Base-by-base conservation (phyloP, 2,888 invertebrate species). In the Drosophila paramelanica region DNA sequence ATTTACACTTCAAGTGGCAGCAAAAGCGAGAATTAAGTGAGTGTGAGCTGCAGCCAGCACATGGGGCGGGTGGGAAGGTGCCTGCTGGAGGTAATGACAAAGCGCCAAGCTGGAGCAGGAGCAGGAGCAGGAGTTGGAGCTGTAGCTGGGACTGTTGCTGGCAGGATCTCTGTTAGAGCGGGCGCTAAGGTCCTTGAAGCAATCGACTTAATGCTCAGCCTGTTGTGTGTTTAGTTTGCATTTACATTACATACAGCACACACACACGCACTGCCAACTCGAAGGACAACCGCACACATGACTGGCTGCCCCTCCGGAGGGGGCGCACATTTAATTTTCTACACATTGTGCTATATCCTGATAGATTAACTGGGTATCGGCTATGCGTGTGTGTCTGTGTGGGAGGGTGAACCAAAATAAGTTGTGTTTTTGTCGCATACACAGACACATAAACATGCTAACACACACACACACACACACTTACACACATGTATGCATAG, bases 191-290 rank as follows among this genome's bases (percentile, higher is more conserved):
- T 84, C 84, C 85, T 85, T 81, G 77, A 87, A 87, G 87, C 85
- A 87, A 86, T 85, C 85, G 85, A 87, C 85, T 87, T 86, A 86
- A 85, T 84, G 87, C 85, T 79, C 79, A 79, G 83, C 75, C 67
- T 73, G 72, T 75, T 85, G 79, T 82, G 79, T 85, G 85, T 84
- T 84, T 84, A 84, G 83, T 85, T 84, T 84, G 83, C 85, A 85
- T 84, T 83, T 82, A 85, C 83, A 83, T 83, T 73, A 77, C 67
- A 57, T 53, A 50, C 57, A 53, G 43, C 49, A 27, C 57, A 56
- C 27, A 57, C 43, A 47, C 61, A 38, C 58, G 41, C 55, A 49
- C 43, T 50, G 53, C 23, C 13, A 55, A 57, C 53, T 45, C 55
- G 55, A 47, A 66, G 78, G 68, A 77, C 67, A 74, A 45, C 47